Percentiles rank a stretch among this genome's conserved stretches.
Evolutionary conservation across 2,113 vertebrate genomes (phyloP).

Genomic region (Psittacus erithacus): DNA sequence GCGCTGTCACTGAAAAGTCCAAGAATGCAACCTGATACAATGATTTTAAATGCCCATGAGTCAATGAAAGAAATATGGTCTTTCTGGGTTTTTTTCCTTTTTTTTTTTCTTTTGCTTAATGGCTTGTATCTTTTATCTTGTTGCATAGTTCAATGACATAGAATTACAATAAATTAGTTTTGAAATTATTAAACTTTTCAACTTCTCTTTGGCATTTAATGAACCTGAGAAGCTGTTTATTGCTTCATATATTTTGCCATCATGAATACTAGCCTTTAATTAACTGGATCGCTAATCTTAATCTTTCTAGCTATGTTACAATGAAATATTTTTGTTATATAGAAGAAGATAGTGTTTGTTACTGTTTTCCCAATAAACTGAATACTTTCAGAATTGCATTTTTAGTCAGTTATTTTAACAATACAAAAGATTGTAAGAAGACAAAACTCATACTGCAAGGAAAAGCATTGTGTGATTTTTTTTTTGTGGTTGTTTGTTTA

Average conservation of each 20-base stretch:
- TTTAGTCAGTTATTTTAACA: neutral
- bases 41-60: neutral
- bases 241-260: slow-evolving; percentile 19
- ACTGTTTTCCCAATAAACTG: neutral
- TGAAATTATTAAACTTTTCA: slow-evolving; percentile 10
- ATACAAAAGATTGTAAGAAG: neutral
- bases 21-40: neutral
- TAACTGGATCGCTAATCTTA: slow-evolving; percentile 34
- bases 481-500: neutral
- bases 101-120: neutral
- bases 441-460: neutral
- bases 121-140: neutral
- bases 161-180: neutral
- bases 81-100: neutral
- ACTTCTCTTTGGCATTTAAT: slow-evolving; percentile 13
- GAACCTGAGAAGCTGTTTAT: slow-evolving; percentile 23
- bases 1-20: neutral
- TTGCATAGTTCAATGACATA: neutral
- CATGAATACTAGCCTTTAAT: slow-evolving; percentile 15
- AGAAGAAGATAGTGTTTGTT: slow-evolving; percentile 7
- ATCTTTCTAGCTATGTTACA: slow-evolving; percentile 1
- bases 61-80: neutral
- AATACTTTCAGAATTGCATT: neutral
- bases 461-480: neutral
- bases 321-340: neutral